Base-by-base conservation (phyloP, 2,888 invertebrate genomes). In the Tetranychus piercei region DNA sequence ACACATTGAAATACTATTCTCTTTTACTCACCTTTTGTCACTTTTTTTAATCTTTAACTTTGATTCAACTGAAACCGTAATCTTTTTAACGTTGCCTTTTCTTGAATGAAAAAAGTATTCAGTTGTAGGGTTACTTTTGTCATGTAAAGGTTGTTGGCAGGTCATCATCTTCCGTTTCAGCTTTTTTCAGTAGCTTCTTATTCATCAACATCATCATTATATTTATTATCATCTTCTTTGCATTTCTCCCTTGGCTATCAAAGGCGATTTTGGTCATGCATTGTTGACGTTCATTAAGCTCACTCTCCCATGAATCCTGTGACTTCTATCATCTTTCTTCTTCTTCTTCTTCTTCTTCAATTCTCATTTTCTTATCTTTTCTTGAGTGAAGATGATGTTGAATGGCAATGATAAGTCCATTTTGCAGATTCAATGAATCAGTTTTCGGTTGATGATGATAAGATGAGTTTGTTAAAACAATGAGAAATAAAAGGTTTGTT, bases 281-380 rank as follows among this genome's bases (percentile, higher is more conserved):
- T 55, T 55, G 55, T 55, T 55, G 55, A 55, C 55, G 55, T 55
- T 55, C 55, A 55, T 55, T 55, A 55, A 55, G 55, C 55, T 55
- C 55, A 55, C 55, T 55, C 55, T 55, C 55, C 55, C 55, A 55
- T 55, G 55, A 55, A 55, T 55, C 55, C 55, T 55, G 55, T 15
- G 55, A 55, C 55, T 55, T 34, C 34, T 15, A 55, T 55, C 55
- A 55, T 55, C 55, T 15, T 55, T 34, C 34, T 55, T 55, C 55
- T 11, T 6, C 45, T 45, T 45, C 45, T 45, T 45, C 9, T 45
- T 15, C 45, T 55, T 15, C 15, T 55, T 55, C 55, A 15, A 15
- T 55, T 6, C 55, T 55, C 34, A 34, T 34, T 34, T 34, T 34
- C 34, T 34, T 4, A 34, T 34, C 34, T 34, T 34, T 34, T 34